These are phyloP conservation scores for Synanceia verrucosa DNA, from an alignment of 2,797 vertebrate genomes.

Conservation along the genomic window DNA sequence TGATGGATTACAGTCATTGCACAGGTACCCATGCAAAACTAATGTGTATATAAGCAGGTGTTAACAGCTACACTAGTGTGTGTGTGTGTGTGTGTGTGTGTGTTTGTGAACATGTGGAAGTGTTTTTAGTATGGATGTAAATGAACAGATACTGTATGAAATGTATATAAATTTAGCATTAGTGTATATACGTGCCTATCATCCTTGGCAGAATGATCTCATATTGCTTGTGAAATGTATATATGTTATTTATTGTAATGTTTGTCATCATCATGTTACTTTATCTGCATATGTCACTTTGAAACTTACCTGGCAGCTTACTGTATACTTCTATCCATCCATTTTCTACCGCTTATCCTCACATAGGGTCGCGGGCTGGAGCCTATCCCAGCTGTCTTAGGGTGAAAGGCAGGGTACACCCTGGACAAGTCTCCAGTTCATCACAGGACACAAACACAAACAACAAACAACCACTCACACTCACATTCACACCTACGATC, in stretches of 20 bases:
- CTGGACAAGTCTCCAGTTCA: too few relatives aligned
- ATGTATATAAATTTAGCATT: neutral
- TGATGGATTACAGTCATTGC: conserved; percentile 81
- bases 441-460: too few relatives aligned
- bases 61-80: conserved; percentile 71
- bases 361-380: too few relatives aligned
- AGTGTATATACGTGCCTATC: neutral
- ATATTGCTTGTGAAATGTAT: neutral
- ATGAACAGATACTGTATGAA: conserved; percentile 1
- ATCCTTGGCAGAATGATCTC: neutral
- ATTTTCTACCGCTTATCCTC: too few relatives aligned
- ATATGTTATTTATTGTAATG: neutral
- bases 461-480: too few relatives aligned
- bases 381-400: too few relatives aligned
- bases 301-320: too few relatives aligned
- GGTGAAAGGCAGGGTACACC: too few relatives aligned
- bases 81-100: conserved; percentile 42
- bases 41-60: conserved; percentile 82
- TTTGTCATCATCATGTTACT: too few relatives aligned
- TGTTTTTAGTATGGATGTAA: conserved; percentile 15
- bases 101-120: conserved; percentile 37
- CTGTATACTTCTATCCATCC: too few relatives aligned
- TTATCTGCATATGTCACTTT: too few relatives aligned
- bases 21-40: conserved; percentile 80
- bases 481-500: too few relatives aligned